Evolutionary conservation across 2,888 invertebrate species (phyloP), one percentile per base, ranked within the genome.

Genomic region (Oxyscelio sp.): DNA sequence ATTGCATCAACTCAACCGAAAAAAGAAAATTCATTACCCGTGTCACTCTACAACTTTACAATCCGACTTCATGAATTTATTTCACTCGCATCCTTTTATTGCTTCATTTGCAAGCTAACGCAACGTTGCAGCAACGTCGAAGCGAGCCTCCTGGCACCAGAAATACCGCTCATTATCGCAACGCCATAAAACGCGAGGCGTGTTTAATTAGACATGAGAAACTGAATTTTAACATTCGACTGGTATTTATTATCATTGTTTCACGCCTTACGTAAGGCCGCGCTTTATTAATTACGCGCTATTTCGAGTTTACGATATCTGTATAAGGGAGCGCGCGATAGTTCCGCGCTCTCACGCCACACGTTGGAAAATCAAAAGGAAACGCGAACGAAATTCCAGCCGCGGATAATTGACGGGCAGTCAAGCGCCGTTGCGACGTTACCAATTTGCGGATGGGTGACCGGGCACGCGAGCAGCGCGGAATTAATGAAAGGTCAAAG

Each of bases 401-500:
- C n/a, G n/a, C n/a, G n/a, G n/a, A n/a, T n/a, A n/a, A n/a, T n/a
- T n/a, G n/a, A n/a, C n/a, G n/a, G n/a, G n/a, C n/a, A 27, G 27
- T 27, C 4, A 27, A 27, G 27, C 27, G 27, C 4, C 27, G 27
- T 34, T 34, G 34, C 2, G n/a, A n/a, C n/a, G n/a, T n/a, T n/a
- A n/a, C n/a, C n/a, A n/a, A n/a, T n/a, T n/a, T n/a, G n/a, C 34
- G 11, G 34, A 34, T 34, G 34, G 34, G 34, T 34, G 34, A 34
- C 34, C 34, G 34, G n/a, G n/a, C n/a, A n/a, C n/a, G n/a, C n/a
- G n/a, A n/a, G n/a, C n/a, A n/a, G n/a, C n/a, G n/a, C n/a, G n/a
- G n/a, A n/a, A n/a, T n/a, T n/a, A n/a, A n/a, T n/a, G 45, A 79
- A 70, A 79, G 78, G 78, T 71, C 63, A 68, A 71, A 70, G 61